Evolutionary conservation across 2,888 invertebrate genomes (phyloP), one percentile per base, ranked within the genome.

Genomic region (Mesoligia furuncula): DNA sequence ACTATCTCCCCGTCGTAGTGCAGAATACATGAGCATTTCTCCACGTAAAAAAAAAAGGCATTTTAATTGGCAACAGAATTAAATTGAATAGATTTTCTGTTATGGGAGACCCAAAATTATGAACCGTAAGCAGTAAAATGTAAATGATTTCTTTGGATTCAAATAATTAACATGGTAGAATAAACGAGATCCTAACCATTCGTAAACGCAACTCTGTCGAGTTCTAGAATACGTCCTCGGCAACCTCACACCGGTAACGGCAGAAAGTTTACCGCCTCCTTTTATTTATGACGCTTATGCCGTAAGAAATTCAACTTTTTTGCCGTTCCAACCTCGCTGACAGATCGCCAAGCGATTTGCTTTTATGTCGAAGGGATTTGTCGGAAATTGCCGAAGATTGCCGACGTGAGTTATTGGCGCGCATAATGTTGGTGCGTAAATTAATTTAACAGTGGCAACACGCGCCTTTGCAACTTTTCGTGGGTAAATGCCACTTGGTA

Each of bases 281-380:
- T 91, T 93, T 95, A 94, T 95, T 95, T 94, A 95, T 94, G 90
- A 89, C 92, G 88, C 90, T 92, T 93, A 91, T 93, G 92, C 92
- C 91, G 91, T 89, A 91, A 92, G 91, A 92, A 93, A 94, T 93
- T 90, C 90, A 90, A 92, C 90, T 92, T 93, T 92, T 92, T 90
- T 85, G 73, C 80, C 77, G 80, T 83, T 83, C 61, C 42, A 81
- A 75, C 74, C 86, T 64, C 77, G 73, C 84, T 90, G 90, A 92
- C 89, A 86, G 89, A 90, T 90, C 81, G 85, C 79, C 71, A 73
- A 80, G 86, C 80, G 86, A 90, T 89, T 90, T 81, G 78, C 85
- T 87, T 88, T 84, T 79, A 81, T 86, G 73, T 79, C 73, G 66
- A 73, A 79, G 57, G 71, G 70, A 79, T 83, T 82, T 83, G 72